These are phyloP conservation scores for Tylochromis polylepis DNA, from an alignment of 2,113 vertebrate species.

Conservation along the genomic window DNA sequence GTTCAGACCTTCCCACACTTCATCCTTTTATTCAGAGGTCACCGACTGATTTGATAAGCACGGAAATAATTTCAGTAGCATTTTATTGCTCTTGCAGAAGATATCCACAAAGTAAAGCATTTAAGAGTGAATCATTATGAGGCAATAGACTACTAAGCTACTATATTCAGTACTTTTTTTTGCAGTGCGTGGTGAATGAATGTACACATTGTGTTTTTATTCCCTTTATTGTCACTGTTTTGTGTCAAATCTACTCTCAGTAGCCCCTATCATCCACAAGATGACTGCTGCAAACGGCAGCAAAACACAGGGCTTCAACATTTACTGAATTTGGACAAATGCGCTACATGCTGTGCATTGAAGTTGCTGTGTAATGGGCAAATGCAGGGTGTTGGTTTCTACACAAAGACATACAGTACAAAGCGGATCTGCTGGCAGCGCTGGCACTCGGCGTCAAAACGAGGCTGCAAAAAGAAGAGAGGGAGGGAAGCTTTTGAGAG, in stretches of 20 bases:
- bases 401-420: constrained; percentile 40
- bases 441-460: constrained; percentile 24
- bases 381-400: constrained; percentile 15
- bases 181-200: neutral
- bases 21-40: neutral
- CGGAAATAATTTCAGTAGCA: neutral
- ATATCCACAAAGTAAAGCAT: neutral
- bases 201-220: neutral
- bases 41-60: neutral
- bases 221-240: neutral
- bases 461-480: constrained; percentile 11
- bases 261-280: neutral
- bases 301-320: neutral
- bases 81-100: neutral
- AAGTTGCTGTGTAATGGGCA: constrained; percentile 21
- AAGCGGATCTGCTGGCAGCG: constrained; percentile 42
- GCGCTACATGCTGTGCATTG: constrained; percentile 1
- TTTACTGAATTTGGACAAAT: constrained; percentile 20
- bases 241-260: neutral
- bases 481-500: constrained; percentile 39
- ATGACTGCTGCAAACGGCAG: neutral
- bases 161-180: neutral
- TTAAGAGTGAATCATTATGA: neutral
- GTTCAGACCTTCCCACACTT: neutral
- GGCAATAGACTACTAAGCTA: neutral